These are phyloP conservation scores for Yponomeuta sedellus DNA, from an alignment of 2,888 invertebrate species.

Conservation along the genomic window DNA sequence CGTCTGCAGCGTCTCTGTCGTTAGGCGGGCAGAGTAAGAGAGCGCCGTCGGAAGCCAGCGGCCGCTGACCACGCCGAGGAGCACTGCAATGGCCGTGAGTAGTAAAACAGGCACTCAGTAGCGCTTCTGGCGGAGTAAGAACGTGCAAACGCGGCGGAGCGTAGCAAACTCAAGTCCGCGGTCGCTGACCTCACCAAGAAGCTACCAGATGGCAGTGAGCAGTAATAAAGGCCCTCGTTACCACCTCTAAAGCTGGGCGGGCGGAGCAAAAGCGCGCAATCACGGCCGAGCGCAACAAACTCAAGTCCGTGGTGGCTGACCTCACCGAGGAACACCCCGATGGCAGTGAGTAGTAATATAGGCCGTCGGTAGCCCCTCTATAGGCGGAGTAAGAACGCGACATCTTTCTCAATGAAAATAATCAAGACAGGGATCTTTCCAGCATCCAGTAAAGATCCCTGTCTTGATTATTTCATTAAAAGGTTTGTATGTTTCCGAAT, in stretches of 20 bases:
- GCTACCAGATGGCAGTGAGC: conserved; percentile 89
- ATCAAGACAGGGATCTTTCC: no score
- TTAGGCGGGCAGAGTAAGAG: neutral
- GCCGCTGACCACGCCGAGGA: conserved; percentile 81
- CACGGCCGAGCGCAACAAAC: conserved; percentile 85
- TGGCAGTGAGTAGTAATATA: conserved; percentile 84
- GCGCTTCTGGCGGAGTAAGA: conserved; percentile 83
- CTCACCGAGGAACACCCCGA: conserved; percentile 91
- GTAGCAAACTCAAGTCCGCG: conserved; percentile 74
- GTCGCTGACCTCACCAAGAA: conserved; percentile 81
- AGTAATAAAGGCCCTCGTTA: conserved; percentile 81
- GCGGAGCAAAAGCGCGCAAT: conserved; percentile 87
- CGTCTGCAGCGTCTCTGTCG: neutral
- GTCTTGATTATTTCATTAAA: no score
- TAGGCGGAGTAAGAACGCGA: conserved; percentile 79
- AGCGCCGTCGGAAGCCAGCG: conserved; percentile 17
- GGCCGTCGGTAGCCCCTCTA: conserved; percentile 76
- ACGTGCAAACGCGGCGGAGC: conserved; percentile 88
- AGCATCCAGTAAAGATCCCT: no score
- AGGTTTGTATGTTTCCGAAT: no score
- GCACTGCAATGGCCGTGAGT: conserved; percentile 90
- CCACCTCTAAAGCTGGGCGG: conserved; percentile 80
- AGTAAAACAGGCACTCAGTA: conserved; percentile 80
- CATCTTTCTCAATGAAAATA: no score
- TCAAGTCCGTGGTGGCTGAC: conserved; percentile 47